Evolutionary conservation across 2,113 vertebrate species (phyloP).

Genomic region (Glareola pratincola): DNA sequence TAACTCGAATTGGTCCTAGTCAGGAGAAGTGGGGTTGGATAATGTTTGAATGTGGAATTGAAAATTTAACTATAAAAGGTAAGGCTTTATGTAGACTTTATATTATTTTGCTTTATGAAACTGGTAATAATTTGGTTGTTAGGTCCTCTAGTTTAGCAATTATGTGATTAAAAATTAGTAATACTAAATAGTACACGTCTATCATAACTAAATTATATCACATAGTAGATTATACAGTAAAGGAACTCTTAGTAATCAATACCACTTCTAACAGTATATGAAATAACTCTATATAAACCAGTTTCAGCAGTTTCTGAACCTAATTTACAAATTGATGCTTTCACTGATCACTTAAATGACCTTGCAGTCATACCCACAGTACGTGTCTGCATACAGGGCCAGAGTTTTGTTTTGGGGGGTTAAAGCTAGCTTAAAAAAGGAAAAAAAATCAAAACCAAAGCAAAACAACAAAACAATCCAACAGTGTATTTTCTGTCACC

Average conservation of each 20-base stretch:
- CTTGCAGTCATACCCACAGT: not conserved
- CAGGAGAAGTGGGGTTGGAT: slow-evolving; percentile 99
- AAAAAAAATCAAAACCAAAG: not conserved
- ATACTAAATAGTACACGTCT: not conserved
- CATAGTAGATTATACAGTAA: not conserved
- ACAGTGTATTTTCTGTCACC: not conserved
- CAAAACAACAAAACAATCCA: not conserved
- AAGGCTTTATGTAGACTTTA: not conserved
- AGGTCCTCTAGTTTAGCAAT: not conserved
- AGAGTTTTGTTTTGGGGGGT: not conserved
- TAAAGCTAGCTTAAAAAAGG: not conserved
- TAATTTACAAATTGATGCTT: not conserved
- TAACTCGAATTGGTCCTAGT: slow-evolving; percentile 78
- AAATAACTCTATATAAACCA: not conserved
- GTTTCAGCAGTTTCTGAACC: not conserved
- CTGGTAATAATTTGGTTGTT: not conserved
- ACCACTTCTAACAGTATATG: not conserved
- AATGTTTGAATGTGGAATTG: slow-evolving; percentile 99
- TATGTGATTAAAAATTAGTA: not conserved
- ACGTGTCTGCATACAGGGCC: not conserved
- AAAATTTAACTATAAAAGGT: slow-evolving; percentile 98
- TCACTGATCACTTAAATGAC: not conserved
- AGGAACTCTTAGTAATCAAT: not conserved
- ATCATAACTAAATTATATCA: not conserved
- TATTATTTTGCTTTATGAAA: not conserved